Percentiles rank a stretch among this genome's conserved stretches.
These are phyloP conservation scores for Heliornis fulica DNA, from an alignment of 2,113 vertebrate genomes.

Conservation along the genomic window DNA sequence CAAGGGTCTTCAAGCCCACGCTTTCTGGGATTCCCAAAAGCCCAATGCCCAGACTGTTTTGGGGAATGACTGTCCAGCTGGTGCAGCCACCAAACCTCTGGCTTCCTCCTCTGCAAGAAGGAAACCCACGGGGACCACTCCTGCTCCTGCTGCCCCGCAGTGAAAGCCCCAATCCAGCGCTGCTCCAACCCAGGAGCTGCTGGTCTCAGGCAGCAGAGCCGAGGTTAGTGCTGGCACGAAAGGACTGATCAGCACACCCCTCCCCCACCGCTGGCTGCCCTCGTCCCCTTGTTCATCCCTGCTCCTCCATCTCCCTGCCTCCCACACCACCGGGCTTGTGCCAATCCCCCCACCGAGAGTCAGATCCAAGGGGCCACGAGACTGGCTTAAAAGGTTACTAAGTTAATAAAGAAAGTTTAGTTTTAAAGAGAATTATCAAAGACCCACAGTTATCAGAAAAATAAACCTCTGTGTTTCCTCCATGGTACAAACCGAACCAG, in stretches of 20 bases:
- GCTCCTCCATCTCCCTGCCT: not conserved
- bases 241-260: not conserved
- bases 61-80: not conserved
- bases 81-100: not conserved
- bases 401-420: not conserved
- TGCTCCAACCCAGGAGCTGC: not conserved
- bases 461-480: not conserved
- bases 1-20: rapidly evolving
- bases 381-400: not conserved
- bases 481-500: not conserved
- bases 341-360: not conserved
- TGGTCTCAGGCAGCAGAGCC: not conserved
- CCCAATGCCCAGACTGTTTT: rapidly evolving
- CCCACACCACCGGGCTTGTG: not conserved
- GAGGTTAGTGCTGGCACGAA: rapidly evolving
- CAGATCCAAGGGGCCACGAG: not conserved
- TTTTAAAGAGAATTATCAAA: not conserved
- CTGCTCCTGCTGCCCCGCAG: rapidly evolving
- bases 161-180: not conserved
- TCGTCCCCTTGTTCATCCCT: not conserved
- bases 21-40: not conserved
- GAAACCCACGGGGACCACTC: rapidly evolving
- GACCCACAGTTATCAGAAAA: not conserved
- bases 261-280: rapidly evolving
- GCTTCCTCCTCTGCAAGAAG: not conserved